These are phyloP conservation scores for Etheostoma spectabile DNA, from an alignment of 2,113 vertebrate genomes.

Conservation along the genomic window DNA sequence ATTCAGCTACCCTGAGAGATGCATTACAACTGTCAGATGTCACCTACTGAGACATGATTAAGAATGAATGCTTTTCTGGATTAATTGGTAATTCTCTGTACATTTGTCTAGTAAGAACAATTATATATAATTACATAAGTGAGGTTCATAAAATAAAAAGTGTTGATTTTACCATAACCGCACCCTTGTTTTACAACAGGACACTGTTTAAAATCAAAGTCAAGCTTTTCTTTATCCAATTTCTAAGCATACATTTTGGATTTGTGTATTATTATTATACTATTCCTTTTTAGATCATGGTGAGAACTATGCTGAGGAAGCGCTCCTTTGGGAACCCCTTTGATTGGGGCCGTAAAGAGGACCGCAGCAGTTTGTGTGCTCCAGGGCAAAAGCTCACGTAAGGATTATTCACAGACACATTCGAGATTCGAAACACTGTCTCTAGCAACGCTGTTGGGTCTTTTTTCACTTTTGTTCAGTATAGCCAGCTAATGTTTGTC, in stretches of 20 bases:
- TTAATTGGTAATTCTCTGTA: not conserved
- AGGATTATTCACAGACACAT: slow-evolving; percentile 70
- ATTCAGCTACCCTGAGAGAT: not conserved
- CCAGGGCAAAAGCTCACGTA: slow-evolving; percentile 88
- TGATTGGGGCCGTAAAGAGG: slow-evolving; percentile 92
- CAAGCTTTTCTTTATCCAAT: not conserved
- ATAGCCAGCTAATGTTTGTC: not conserved
- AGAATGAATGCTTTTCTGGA: not conserved
- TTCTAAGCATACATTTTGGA: not conserved
- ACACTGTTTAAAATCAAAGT: not conserved
- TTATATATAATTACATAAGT: not conserved
- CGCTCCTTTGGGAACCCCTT: slow-evolving; percentile 98
- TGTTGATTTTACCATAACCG: not conserved
- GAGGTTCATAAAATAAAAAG: not conserved
- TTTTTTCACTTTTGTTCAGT: not conserved
- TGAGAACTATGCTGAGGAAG: slow-evolving; percentile 98
- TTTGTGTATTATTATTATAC: not conserved
- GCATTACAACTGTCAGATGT: not conserved
- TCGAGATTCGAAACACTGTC: not conserved
- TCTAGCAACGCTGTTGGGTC: not conserved
- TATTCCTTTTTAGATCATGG: slow-evolving; percentile 88
- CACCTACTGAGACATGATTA: not conserved
- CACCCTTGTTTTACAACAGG: not conserved
- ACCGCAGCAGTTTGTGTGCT: slow-evolving; percentile 83
- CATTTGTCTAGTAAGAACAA: not conserved